Evolutionary conservation across 2,113 vertebrate species (phyloP).

Genomic region (Fulmarus glacialis): DNA sequence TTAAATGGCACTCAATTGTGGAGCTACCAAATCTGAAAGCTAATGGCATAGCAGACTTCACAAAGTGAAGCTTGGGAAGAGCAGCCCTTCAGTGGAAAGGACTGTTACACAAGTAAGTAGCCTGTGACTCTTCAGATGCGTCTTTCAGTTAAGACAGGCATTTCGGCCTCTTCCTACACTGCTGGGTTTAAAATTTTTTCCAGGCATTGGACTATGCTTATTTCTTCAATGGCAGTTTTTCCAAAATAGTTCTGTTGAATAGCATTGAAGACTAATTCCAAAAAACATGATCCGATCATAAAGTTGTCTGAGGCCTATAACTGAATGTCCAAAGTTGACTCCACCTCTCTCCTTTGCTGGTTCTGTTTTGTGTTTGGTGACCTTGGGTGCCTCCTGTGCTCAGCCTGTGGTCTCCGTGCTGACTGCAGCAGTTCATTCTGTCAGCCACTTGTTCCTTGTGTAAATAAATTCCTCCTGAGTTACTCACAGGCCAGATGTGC

Average conservation of each 20-base stretch:
- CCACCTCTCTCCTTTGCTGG: background rate
- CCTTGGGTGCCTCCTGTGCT: background rate
- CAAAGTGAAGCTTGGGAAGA: background rate
- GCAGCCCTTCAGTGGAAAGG: background rate
- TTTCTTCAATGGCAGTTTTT: background rate
- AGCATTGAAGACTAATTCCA: background rate
- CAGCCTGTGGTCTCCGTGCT: background rate
- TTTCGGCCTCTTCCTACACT: background rate
- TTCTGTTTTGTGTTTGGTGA: background rate
- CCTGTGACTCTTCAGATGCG: fast-evolving
- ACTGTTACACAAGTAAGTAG: background rate
- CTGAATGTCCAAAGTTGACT: background rate
- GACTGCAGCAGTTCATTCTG: constrained; percentile 24
- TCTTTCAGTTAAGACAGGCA: background rate
- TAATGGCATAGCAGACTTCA: background rate
- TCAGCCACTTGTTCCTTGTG: background rate
- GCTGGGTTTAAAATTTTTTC: background rate
- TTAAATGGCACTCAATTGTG: background rate
- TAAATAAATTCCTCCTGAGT: constrained; percentile 57
- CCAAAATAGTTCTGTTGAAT: background rate
- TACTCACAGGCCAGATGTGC: constrained; percentile 52
- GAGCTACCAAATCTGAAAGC: background rate
- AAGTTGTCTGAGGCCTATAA: background rate
- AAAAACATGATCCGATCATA: background rate
- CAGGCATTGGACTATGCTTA: background rate